Percentiles rank a stretch among this genome's conserved stretches.
Conservation (phyloP, 92 coral and sea anemone genomes). For the Ricordea florida region DNA sequence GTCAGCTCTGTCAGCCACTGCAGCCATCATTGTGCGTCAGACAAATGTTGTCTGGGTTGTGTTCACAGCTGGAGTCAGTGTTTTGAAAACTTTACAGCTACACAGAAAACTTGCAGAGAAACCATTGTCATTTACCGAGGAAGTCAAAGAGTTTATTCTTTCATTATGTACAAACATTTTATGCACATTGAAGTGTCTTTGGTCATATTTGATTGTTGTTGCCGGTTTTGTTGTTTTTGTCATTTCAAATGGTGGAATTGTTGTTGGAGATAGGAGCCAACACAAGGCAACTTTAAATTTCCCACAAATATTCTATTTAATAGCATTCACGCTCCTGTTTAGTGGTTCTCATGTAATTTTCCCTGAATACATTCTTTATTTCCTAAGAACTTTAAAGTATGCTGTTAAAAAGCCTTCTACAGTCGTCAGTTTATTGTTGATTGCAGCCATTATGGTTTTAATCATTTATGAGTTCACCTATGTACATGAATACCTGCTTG, state of each 20-base stretch:
- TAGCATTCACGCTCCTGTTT: constrained; percentile 72
- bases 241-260: constrained; percentile 77
- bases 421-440: constrained; percentile 17
- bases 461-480: constrained; percentile 73
- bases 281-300: constrained; percentile 85
- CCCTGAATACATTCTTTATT: constrained; percentile 43
- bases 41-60: constrained; percentile 92
- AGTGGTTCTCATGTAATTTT: constrained; percentile 68
- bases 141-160: constrained; percentile 31
- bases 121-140: constrained; percentile 16
- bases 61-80: constrained; percentile 89
- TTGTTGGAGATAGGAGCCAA: constrained; percentile 83
- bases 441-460: constrained; percentile 13
- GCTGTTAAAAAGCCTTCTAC: constrained; percentile 34
- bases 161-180: constrained; percentile 31
- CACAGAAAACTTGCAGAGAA: constrained; percentile 3
- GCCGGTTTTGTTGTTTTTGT: constrained; percentile 65
- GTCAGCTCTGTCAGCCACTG: constrained; percentile 72
- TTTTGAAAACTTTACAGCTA: constrained; percentile 52
- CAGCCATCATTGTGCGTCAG: constrained; percentile 80
- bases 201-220: constrained; percentile 74
- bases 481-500: constrained; percentile 83
- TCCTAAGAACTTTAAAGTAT: constrained; percentile 15
- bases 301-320: constrained; percentile 89
- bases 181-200: constrained; percentile 44